Base-by-base conservation (phyloP, 2,113 vertebrate genomes). In the Eolophus roseicapilla region DNA sequence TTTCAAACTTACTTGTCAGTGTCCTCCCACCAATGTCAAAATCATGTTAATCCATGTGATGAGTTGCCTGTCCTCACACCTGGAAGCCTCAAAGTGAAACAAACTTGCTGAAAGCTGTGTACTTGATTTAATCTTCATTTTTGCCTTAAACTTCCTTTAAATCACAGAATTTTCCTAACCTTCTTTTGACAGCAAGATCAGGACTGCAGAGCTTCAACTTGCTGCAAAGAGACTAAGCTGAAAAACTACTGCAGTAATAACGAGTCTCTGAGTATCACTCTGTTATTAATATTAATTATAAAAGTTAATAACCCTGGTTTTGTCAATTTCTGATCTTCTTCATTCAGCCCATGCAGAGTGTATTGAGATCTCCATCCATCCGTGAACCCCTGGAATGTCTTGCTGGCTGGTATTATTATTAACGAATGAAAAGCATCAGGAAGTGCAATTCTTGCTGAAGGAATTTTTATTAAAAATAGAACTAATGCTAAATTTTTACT, bases 211-310 rank as follows among this genome's bases (percentile, higher is more conserved):
- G 24, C 13, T 69, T 80, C 77, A 90, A 63, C 33, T 88, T 50
- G 4, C 31, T 92, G 63, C 28, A 87, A 74, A 77, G 82, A 14
- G 27, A 41, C n/a, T 67, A 69, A 92, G 14, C 6, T 68, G 71
- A 81, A 90, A 83, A 76, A 46, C 60, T 80, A 46, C 28, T 49
- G 59, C 37, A 62, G 16, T 49, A 62, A 31, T 43, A 90, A 77
- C 60, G 47, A 62, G 37, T 60, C 33, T 79, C 57, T 80, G 75
- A 79, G 14, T 67, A 74, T 76, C 68, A 63, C 5, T 79, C 4
- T 74, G 60, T 74, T 88, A 77, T 86, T 79, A 88, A 90, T 94
- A 94, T 92, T 95, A 95, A 94, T 82, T 87, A 96, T 77, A 41
- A 80, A 65, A 49, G 33, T 49, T 92, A 92, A 92, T 95, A 96